Conservation (phyloP, 2,797 vertebrate species). For the Gila robusta region DNA sequence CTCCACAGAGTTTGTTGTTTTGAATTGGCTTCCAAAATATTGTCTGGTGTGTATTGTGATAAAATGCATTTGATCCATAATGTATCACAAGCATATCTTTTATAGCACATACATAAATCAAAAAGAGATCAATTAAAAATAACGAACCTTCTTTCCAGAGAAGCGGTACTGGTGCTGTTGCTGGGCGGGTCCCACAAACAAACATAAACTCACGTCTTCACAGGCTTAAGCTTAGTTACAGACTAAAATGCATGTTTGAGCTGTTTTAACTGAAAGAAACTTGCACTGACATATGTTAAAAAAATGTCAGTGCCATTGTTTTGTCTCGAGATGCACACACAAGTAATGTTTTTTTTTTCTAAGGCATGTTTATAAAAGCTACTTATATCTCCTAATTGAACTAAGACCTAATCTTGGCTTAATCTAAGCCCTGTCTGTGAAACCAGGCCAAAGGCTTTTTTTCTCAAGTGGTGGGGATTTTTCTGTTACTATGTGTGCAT, state of each 20-base stretch:
- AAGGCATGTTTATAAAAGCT: too few species aligned
- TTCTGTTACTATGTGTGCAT: not conserved
- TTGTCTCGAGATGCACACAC: too few species aligned
- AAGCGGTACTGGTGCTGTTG: not conserved
- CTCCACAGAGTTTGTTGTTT: slow-evolving; percentile 37
- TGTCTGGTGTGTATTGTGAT: slow-evolving; percentile 7
- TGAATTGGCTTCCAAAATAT: slow-evolving; percentile 24
- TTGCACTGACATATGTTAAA: too few species aligned
- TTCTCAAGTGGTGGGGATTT: not conserved
- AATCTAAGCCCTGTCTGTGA: too few species aligned
- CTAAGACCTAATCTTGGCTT: too few species aligned
- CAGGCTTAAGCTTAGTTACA: too few species aligned
- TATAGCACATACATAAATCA: slow-evolving; percentile 6
- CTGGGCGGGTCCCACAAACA: not conserved
- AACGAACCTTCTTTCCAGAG: not conserved
- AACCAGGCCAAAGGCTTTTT: not conserved
- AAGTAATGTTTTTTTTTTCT: too few species aligned
- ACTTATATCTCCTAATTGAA: too few species aligned
- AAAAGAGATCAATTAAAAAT: not conserved
- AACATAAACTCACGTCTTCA: not conserved
- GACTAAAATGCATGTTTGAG: too few species aligned
- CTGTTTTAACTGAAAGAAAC: too few species aligned
- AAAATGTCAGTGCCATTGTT: too few species aligned
- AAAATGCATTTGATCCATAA: not conserved
- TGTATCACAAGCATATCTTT: not conserved